These are phyloP conservation scores for Patiria miniata DNA, from an alignment of 35 echinoderm and acorn worm genomes.

Conservation along the genomic window DNA sequence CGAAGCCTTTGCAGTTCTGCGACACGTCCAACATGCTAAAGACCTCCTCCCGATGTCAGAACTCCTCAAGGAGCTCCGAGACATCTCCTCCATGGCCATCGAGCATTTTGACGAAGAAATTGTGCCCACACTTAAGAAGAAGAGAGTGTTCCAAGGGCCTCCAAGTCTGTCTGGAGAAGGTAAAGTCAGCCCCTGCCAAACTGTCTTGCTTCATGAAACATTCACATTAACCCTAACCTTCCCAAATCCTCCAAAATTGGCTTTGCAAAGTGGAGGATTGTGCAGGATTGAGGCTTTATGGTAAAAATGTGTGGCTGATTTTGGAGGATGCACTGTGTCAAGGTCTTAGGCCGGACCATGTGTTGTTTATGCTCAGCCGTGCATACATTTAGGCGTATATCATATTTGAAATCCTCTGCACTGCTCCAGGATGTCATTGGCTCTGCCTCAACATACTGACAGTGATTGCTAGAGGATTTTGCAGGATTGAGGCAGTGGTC, in stretches of 20 bases:
- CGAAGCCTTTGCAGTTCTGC: conserved; percentile 78
- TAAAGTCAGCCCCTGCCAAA: not conserved
- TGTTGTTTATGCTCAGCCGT: too few relatives aligned
- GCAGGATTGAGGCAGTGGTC: too few relatives aligned
- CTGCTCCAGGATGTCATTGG: too few relatives aligned
- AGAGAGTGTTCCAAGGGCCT: conserved; percentile 41
- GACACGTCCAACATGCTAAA: conserved; percentile 67
- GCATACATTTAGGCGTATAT: too few relatives aligned
- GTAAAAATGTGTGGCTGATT: not conserved
- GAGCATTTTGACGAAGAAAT: conserved; percentile 99
- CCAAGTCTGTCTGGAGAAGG: conserved; percentile 33
- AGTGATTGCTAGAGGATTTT: too few relatives aligned
- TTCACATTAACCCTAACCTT: too few relatives aligned
- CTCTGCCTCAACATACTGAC: too few relatives aligned
- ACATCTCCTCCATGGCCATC: conserved; percentile 99
- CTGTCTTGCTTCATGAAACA: not conserved
- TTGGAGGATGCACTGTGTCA: not conserved
- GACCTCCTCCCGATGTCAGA: conserved; percentile 77
- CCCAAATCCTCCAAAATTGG: too few relatives aligned
- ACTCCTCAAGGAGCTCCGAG: conserved; percentile 87
- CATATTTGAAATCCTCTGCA: too few relatives aligned
- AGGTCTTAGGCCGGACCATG: not conserved
- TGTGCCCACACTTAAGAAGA: conserved; percentile 87
- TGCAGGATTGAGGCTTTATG: too few relatives aligned
- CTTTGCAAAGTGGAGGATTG: too few relatives aligned